Evolutionary conservation across 92 coral and sea anemone genomes (phyloP).

Genomic region (Zoanthus solanderi): DNA sequence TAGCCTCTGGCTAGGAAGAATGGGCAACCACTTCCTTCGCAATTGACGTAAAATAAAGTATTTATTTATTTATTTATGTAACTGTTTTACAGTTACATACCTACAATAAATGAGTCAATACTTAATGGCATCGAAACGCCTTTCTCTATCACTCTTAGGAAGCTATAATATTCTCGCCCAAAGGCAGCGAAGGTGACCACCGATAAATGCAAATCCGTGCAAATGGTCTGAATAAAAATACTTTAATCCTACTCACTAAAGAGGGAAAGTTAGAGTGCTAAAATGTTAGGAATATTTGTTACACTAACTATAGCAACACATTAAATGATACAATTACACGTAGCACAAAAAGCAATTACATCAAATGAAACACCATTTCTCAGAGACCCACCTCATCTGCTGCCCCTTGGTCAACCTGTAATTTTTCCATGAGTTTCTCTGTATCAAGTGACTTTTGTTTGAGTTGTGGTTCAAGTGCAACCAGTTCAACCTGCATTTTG

Average conservation of each 20-base stretch:
- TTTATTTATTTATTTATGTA: too few relatives aligned
- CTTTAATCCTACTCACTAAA: too few relatives aligned
- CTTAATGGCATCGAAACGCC: constrained; percentile 74
- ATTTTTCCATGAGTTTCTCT: constrained; percentile 97
- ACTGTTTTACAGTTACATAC: too few relatives aligned
- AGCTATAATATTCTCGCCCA: too few relatives aligned
- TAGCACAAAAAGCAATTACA: background rate
- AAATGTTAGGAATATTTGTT: background rate
- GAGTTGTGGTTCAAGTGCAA: constrained; percentile 93
- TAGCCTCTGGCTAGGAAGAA: too few relatives aligned
- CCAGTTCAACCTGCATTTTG: constrained; percentile 95
- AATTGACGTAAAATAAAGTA: too few relatives aligned
- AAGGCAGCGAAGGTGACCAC: too few relatives aligned
- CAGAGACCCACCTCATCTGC: constrained; percentile 89
- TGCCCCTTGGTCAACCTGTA: constrained; percentile 96
- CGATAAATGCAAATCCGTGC: too few relatives aligned
- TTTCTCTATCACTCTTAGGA: too few relatives aligned
- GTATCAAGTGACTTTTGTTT: constrained; percentile 97
- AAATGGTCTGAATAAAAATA: too few relatives aligned
- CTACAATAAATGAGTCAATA: constrained; percentile 6
- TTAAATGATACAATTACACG: background rate
- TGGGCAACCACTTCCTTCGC: too few relatives aligned
- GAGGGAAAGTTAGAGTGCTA: too few relatives aligned
- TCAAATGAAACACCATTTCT: background rate
- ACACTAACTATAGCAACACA: background rate